Conservation (phyloP, 2,888 invertebrate genomes). For the Microctonus hyperodae region DNA sequence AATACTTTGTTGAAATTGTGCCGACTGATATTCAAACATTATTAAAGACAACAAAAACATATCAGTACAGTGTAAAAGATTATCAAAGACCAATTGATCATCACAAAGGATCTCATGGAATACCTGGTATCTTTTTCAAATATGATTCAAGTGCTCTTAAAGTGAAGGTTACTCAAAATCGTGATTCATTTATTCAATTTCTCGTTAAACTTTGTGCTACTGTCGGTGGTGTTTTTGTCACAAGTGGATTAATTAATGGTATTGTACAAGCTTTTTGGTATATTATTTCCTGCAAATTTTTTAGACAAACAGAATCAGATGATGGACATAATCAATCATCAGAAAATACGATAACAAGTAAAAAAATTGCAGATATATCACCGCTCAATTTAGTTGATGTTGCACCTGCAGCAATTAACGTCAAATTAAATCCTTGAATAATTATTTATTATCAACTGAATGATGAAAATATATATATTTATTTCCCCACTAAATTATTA, state of each 20-base stretch:
- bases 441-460: neutral
- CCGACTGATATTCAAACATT: constrained; percentile 91
- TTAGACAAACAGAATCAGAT: constrained; percentile 34
- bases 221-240: constrained; percentile 91
- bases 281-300: constrained; percentile 49
- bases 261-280: constrained; percentile 54
- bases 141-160: constrained; percentile 93
- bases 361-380: constrained; percentile 1
- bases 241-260: constrained; percentile 67
- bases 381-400: constrained; percentile 48
- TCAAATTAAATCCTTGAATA: constrained; percentile 42
- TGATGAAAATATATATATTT: too few species aligned
- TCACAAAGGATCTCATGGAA: constrained; percentile 85
- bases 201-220: constrained; percentile 88
- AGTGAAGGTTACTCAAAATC: constrained; percentile 81
- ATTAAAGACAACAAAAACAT: constrained; percentile 78
- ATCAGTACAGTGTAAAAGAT: constrained; percentile 94
- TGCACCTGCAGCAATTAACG: constrained; percentile 43
- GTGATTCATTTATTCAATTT: constrained; percentile 81
- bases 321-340: constrained; percentile 32
- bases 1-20: constrained; percentile 96
- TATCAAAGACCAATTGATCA: constrained; percentile 80
- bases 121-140: constrained; percentile 94
- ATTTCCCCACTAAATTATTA: too few species aligned
- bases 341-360: constrained; percentile 14